Percentiles rank a stretch among this genome's conserved stretches.
Evolutionary conservation across 2,888 invertebrate species (phyloP).

Genomic region (Tanaodytes sp.): DNA sequence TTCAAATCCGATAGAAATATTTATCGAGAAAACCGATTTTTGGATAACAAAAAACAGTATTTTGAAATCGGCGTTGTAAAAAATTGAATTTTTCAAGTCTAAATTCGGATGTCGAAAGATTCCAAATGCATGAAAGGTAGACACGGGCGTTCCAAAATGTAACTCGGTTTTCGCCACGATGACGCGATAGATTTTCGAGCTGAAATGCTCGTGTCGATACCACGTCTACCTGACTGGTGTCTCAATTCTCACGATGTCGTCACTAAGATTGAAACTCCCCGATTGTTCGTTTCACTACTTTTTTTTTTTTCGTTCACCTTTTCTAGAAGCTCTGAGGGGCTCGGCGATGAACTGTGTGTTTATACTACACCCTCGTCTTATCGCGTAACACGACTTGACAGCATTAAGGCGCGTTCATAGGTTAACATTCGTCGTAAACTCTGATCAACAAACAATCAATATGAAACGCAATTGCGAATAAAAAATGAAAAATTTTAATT

Average conservation of each 20-base stretch:
- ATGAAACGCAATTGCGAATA: no score
- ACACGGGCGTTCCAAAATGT: slow-evolving; percentile 34
- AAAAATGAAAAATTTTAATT: not conserved
- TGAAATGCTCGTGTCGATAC: slow-evolving; percentile 57
- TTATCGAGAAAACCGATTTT: no score
- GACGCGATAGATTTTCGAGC: slow-evolving; percentile 56
- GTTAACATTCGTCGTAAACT: no score
- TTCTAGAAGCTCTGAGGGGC: slow-evolving; percentile 18
- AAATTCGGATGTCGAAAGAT: slow-evolving; percentile 35
- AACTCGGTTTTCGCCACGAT: slow-evolving; percentile 49
- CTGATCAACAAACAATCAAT: no score
- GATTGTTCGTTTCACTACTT: slow-evolving; percentile 50
- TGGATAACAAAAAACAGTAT: no score
- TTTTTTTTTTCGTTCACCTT: slow-evolving; percentile 26
- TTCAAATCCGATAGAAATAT: no score
- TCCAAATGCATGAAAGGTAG: slow-evolving; percentile 43
- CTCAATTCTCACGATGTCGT: slow-evolving; percentile 60
- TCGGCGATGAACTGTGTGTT: slow-evolving; percentile 38
- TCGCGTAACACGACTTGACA: no score
- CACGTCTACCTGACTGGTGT: slow-evolving; percentile 60
- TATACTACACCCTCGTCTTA: slow-evolving; percentile 32
- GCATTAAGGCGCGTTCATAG: no score
- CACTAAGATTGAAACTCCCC: slow-evolving; percentile 57
- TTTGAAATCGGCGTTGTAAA: no score
- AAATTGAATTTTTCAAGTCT: no score